These are phyloP conservation scores for Dinoponera quadriceps DNA, from an alignment of 1,140 invertebrate species.

Conservation along the genomic window DNA sequence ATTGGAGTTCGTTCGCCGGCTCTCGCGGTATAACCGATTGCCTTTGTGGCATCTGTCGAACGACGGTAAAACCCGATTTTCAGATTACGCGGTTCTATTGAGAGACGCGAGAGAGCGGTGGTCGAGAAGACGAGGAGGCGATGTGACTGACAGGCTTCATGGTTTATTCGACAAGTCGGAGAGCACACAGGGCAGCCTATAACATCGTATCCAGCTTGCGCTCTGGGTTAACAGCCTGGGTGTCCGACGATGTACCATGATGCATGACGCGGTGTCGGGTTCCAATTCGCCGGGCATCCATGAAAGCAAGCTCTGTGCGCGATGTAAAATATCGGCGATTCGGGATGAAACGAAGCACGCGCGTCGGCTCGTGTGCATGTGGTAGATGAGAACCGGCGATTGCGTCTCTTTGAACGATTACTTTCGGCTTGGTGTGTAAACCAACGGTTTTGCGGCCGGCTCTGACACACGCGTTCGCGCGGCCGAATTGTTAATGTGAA, in stretches of 20 bases:
- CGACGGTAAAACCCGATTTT: conserved; percentile 45
- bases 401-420: conserved; percentile 53
- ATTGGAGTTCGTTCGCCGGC: conserved; percentile 21
- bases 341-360: conserved; percentile 63
- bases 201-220: conserved; percentile 75
- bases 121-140: conserved; percentile 42
- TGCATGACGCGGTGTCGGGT: conserved; percentile 76
- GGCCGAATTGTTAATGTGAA: conserved; percentile 14
- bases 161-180: conserved; percentile 73
- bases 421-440: conserved; percentile 26
- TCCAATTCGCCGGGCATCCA: conserved; percentile 74
- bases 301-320: conserved; percentile 75
- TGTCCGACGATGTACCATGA: conserved; percentile 77
- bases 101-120: conserved; percentile 45
- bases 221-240: conserved; percentile 75
- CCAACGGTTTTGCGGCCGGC: conserved; percentile 3
- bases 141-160: conserved; percentile 74
- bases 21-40: conserved; percentile 40
- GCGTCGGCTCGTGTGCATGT: conserved; percentile 25
- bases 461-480: neutral
- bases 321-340: conserved; percentile 78
- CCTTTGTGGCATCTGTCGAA: conserved; percentile 53
- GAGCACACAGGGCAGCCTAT: conserved; percentile 71
- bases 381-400: conserved; percentile 49
- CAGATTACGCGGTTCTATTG: conserved; percentile 36